A percentile compares a stretch with the other conserved stretches of the same genome.
Conservation (phyloP, 2,113 vertebrate genomes). For the Petromus typicus region DNA sequence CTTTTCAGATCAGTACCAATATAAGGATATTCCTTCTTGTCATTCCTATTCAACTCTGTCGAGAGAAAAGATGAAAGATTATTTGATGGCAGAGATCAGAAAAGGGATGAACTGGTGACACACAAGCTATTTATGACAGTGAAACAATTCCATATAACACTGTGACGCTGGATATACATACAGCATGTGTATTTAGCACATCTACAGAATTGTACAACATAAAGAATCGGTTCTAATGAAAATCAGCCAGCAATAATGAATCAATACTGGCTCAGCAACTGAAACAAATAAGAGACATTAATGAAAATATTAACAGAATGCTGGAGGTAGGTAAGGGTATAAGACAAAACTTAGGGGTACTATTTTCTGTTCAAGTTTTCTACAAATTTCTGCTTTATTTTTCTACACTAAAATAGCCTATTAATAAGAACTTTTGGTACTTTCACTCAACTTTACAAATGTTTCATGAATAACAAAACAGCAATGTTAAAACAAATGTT, state of each 20-base stretch:
- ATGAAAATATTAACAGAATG: not conserved
- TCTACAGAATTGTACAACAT: not conserved
- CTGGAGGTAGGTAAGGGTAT: not conserved
- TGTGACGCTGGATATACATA: not conserved
- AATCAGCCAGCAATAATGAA: not conserved
- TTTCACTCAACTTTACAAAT: not conserved
- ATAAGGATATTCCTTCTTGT: not conserved
- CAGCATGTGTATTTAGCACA: not conserved
- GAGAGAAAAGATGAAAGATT: not conserved
- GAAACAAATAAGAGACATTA: not conserved
- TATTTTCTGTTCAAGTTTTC: not conserved
- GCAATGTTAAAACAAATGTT: not conserved
- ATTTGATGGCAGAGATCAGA: not conserved
- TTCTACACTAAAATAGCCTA: not conserved
- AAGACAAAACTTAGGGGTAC: not conserved
- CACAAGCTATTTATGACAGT: not conserved
- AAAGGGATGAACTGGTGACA: not conserved
- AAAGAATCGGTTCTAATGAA: not conserved
- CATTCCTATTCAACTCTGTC: not conserved
- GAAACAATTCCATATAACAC: not conserved
- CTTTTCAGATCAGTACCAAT: not conserved
- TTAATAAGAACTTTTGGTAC: not conserved
- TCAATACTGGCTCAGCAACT: not conserved
- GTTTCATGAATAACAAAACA: conserved; percentile 6
- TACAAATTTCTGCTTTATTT: not conserved